These are phyloP conservation scores for Hylyphantes graminicola DNA, from an alignment of 1,140 invertebrate species.

Conservation along the genomic window DNA sequence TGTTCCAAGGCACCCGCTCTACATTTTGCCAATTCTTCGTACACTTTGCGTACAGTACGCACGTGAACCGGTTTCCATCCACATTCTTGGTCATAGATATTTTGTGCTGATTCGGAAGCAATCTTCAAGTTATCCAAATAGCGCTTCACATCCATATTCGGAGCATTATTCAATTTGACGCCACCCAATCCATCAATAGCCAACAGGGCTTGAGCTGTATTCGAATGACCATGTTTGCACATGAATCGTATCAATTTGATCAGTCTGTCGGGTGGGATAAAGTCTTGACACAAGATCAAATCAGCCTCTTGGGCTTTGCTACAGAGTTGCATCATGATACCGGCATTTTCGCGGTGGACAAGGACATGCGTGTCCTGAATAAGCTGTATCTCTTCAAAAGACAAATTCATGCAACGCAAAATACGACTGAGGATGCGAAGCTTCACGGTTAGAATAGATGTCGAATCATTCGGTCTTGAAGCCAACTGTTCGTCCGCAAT, in stretches of 20 bases:
- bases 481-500: not conserved
- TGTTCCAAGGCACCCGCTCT: no score
- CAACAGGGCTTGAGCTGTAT: not conserved
- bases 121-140: not conserved
- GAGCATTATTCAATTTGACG: not conserved
- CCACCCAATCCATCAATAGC: conserved; percentile 1
- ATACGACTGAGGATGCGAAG: not conserved
- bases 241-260: not conserved
- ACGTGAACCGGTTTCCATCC: not conserved
- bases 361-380: not conserved
- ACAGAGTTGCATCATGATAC: not conserved
- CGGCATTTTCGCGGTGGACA: not conserved
- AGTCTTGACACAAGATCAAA: not conserved
- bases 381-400: not conserved
- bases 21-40: not conserved
- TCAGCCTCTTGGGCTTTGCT: not conserved
- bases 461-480: not conserved
- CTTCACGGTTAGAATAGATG: not conserved
- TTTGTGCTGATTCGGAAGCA: not conserved
- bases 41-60: not conserved
- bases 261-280: not conserved
- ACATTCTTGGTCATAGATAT: not conserved
- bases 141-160: not conserved
- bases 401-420: not conserved
- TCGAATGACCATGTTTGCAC: not conserved